Evolutionary conservation across 2,797 vertebrate species (phyloP), one percentile per base, ranked within the genome.

Genomic region (Syngnathus acus): DNA sequence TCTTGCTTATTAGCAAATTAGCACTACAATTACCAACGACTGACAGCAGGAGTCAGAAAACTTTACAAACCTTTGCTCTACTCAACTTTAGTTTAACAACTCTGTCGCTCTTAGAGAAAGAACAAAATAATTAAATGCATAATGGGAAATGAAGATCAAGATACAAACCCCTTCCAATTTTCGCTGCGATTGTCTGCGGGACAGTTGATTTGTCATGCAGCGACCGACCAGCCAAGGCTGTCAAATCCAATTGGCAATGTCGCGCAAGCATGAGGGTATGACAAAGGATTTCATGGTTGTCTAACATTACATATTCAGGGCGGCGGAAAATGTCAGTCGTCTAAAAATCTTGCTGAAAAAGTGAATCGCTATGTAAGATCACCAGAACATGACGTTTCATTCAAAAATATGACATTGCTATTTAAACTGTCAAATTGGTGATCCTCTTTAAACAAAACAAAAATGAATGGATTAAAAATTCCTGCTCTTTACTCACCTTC

Each of bases 241-340:
- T 77, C 72, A 71, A 59, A 72, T 73, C 74, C 69, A 66, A 74
- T 69, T 62, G 60, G 38, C 19, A 61, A 42, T 61, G 39, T 42
- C 19, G 19, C n/a, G 59, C 5, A 65, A 66, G 60, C 65, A 68
- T 3, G 66, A 68, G 69, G 66, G 74, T n/a, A 9, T 69, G 74
- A 82, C 70, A 81, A 79, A 82, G 65, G 67, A 80, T 82, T 82
- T 82, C 70, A 82, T 68, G 77, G 65, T 62, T 70, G 72, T 76
- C 73, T 69, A 39, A 65, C 65, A 79, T 83, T 69, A 75, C 65
- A 67, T 67, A 75, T 73, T 74, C 71, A 72, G 62, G 60, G 68
- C 21, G 64, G 64, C 39, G 71, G 66, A 78, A 69, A 65, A 68
- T 63, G 64, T 26, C 37, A n/a, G 70, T 63, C 62, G 65, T 65